Evolutionary conservation across 2,888 invertebrate genomes (phyloP), one percentile per base, ranked within the genome.

Genomic region (Heteromyza rotundicornis): DNA sequence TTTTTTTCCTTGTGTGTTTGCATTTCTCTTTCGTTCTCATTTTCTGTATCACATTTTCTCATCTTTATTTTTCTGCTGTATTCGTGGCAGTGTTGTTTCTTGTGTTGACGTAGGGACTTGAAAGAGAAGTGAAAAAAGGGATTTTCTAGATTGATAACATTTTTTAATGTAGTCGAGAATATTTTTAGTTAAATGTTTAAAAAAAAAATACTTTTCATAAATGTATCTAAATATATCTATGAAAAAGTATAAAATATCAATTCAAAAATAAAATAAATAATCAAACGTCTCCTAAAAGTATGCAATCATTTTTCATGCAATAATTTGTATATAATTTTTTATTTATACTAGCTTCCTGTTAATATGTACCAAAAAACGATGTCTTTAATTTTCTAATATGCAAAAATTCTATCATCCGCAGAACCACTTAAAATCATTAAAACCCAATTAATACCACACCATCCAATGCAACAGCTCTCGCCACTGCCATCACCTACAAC

Each of bases 11-110:
- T 62, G 63, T 57, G 35, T 55, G 55, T 68, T 58, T 63, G 23
- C 16, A 23, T 57, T 57, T 63, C 62, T 63, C 60, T 54, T 59
- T 70, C 68, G 64, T 68, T 68, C 67, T 50, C 19, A 23, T 64
- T 65, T 59, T 57, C 60, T 62, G 68, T 68, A 64, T 60, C 64
- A 66, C 60, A 52, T 63, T 53, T 73, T 72, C 63, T 65, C 12
- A 64, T 69, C 68, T 68, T 66, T 60, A 54, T 58, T 57, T 19
- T 73, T 69, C 69, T 70, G 65, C 65, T 72, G 70, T 64, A 60
- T 71, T 71, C 72, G 73, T 72, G 63, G 60, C 65, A 70, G 74
- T 65, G 78, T 65, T 78, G 70, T 68, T 73, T 50, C 16, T 62
- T 54, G 32, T 12, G n/a, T n/a, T n/a, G n/a, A n/a, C n/a, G n/a